phyloP scores from a whole-genome alignment of 1,140 invertebrate genomes.

The Gonioctena quinquepunctata region DNA sequence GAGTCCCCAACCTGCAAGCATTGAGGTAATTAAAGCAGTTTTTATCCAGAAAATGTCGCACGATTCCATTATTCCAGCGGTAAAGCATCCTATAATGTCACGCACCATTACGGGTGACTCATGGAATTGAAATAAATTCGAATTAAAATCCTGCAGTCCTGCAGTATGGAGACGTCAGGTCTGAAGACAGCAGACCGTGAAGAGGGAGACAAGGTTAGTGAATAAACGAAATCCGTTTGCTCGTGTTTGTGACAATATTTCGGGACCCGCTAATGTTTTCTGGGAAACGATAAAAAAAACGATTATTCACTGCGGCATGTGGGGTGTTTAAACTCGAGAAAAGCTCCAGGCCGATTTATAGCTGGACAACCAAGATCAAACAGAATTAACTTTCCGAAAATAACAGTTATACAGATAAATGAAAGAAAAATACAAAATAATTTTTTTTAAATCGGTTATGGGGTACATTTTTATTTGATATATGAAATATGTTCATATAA shows the following conservation, averaged over 20 bases:
- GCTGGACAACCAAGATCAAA: too few species aligned
- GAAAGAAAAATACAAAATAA: too few species aligned
- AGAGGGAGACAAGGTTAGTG: constrained; percentile 1
- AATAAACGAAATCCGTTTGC: not conserved
- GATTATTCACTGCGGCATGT: too few species aligned
- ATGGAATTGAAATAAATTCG: constrained; percentile 6
- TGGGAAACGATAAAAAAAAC: not conserved
- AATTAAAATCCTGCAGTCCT: constrained; percentile 8
- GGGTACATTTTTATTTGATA: too few species aligned
- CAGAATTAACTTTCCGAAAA: too few species aligned
- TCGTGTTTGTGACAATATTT: not conserved
- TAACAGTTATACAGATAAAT: too few species aligned
- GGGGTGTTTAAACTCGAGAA: too few species aligned
- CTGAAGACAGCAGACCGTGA: constrained; percentile 15
- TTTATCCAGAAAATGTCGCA: constrained; percentile 2
- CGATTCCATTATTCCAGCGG: not conserved
- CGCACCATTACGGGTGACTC: constrained; percentile 15
- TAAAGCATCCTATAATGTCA: constrained; percentile 2
- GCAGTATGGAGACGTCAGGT: not conserved
- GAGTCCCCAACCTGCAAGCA: not conserved
- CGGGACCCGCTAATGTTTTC: not conserved
- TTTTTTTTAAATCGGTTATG: too few species aligned
- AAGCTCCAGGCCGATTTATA: too few species aligned
- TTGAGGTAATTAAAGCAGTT: constrained; percentile 3
- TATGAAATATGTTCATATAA: too few species aligned